Evolutionary conservation across 2,888 invertebrate species (phyloP), one percentile per base, ranked within the genome.

Genomic region (Leucophenga montana): DNA sequence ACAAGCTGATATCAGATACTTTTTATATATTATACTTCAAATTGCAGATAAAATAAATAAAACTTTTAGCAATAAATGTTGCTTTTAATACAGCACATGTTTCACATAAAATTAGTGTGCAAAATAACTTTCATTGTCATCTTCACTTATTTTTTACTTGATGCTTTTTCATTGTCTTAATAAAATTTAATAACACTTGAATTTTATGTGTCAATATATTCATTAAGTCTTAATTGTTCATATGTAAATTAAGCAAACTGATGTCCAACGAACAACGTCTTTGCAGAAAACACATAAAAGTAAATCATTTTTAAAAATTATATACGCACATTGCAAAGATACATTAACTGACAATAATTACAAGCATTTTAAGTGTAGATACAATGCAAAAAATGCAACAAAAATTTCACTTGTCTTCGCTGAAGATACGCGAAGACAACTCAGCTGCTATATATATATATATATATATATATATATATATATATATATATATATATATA

Each of bases 321-420:
- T 50, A 8, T n/a, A 50, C 16, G 50, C 33, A 61, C 27, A 61
- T 46, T 46, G 44, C n/a, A n/a, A n/a, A n/a, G n/a, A n/a, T 46
- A 46, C 11, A 39, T 62, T 62, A 62, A 62, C 46, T 62, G 62
- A 44, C 22, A 20, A 46, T 62, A 62, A 62, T 62, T 62, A 62
- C 44, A 46, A 18, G 22, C 11, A 62, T 22, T n/a, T n/a, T n/a
- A n/a, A n/a, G n/a, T n/a, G n/a, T n/a, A n/a, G n/a, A n/a, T n/a
- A n/a, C n/a, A n/a, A n/a, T n/a, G n/a, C n/a, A n/a, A n/a, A n/a
- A n/a, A n/a, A n/a, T n/a, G n/a, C n/a, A 50, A 16, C 1, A 50
- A 50, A 50, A 50, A 50, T 50, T 50, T 50, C 50, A 50, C 50
- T 48, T 50, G 50, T 3, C 39, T 39, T 3, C 9, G 8, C 8